A percentile compares a stretch with the other conserved stretches of the same genome.
phyloP scores from a whole-genome alignment of 2,888 invertebrate genomes.

The Chalcosyrphus nemorum region DNA sequence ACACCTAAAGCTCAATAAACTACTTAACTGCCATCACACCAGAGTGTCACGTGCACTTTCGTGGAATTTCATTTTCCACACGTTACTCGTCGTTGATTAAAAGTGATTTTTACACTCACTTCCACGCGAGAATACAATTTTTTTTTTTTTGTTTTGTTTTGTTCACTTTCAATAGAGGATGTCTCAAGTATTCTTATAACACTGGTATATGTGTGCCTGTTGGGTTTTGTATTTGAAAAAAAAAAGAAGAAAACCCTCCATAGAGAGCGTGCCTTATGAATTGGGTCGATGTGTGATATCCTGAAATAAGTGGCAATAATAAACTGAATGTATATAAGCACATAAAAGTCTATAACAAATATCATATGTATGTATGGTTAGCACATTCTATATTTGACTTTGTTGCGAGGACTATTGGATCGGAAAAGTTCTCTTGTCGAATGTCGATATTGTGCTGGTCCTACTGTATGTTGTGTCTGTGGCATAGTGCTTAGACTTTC shows the following conservation, averaged over 20 bases:
- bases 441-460: slow-evolving; percentile 54
- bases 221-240: slow-evolving; percentile 5
- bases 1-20: slow-evolving; percentile 5
- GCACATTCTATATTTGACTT: slow-evolving; percentile 37
- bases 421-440: slow-evolving; percentile 35
- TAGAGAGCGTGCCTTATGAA: slow-evolving; percentile 9
- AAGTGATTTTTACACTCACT: slow-evolving; percentile 58
- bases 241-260: slow-evolving; percentile 14
- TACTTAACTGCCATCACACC: slow-evolving; percentile 23
- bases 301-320: slow-evolving; percentile 54
- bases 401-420: slow-evolving; percentile 7
- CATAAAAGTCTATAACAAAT: slow-evolving; percentile 28
- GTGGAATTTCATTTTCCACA: slow-evolving; percentile 11
- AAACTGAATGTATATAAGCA: slow-evolving; percentile 21
- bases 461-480: slow-evolving; percentile 37
- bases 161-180: not conserved
- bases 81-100: slow-evolving; percentile 52
- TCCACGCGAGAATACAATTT: slow-evolving; percentile 32
- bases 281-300: slow-evolving; percentile 62
- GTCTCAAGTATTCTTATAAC: slow-evolving; percentile 34
- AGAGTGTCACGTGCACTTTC: slow-evolving; percentile 52
- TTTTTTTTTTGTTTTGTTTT: slow-evolving; percentile 1
- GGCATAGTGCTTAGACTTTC: slow-evolving; percentile 12
- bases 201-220: not conserved
- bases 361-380: slow-evolving; percentile 5